Conservation (phyloP, 1,140 invertebrate species). For the Dinothrombium tinctorium region DNA sequence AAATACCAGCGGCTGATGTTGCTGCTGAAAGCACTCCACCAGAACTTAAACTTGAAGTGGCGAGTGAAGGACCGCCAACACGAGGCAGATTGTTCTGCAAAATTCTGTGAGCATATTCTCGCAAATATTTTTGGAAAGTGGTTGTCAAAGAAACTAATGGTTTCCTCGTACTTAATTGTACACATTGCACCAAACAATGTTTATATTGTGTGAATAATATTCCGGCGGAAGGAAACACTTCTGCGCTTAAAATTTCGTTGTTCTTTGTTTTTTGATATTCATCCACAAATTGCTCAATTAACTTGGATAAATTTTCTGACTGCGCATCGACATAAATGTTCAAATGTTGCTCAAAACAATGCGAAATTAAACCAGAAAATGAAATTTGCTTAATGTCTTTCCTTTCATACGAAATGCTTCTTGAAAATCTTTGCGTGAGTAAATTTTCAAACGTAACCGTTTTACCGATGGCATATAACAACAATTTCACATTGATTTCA, state of each 20-base stretch:
- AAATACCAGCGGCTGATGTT: conserved; percentile 42
- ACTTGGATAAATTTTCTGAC: conserved; percentile 55
- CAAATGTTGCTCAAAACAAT: conserved; percentile 75
- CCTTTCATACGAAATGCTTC: conserved; percentile 13
- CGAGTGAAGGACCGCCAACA: conserved; percentile 13
- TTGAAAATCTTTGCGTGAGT: conserved; percentile 58
- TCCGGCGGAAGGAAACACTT: conserved; percentile 68
- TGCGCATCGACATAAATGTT: conserved; percentile 83
- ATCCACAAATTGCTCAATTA: conserved; percentile 66
- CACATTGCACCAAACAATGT: conserved; percentile 90
- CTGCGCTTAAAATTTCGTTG: conserved; percentile 26
- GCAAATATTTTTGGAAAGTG: conserved; percentile 82
- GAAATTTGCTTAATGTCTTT: conserved; percentile 12
- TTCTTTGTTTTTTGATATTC: conserved; percentile 20
- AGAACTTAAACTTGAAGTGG: neutral
- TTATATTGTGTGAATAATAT: conserved; percentile 58
- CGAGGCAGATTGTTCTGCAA: conserved; percentile 45
- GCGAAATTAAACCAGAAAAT: conserved; percentile 56
- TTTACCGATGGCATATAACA: conserved; percentile 83
- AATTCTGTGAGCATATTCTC: conserved; percentile 67
- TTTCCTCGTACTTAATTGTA: conserved; percentile 64
- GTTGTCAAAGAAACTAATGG: conserved; percentile 63
- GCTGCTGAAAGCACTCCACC: conserved; percentile 18
- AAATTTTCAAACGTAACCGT: conserved; percentile 79
- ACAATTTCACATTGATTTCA: conserved; percentile 83